A percentile compares a stretch with the other conserved stretches of the same genome.
phyloP scores from a whole-genome alignment of 2,888 invertebrate species.

The Callimorpha dominula region DNA sequence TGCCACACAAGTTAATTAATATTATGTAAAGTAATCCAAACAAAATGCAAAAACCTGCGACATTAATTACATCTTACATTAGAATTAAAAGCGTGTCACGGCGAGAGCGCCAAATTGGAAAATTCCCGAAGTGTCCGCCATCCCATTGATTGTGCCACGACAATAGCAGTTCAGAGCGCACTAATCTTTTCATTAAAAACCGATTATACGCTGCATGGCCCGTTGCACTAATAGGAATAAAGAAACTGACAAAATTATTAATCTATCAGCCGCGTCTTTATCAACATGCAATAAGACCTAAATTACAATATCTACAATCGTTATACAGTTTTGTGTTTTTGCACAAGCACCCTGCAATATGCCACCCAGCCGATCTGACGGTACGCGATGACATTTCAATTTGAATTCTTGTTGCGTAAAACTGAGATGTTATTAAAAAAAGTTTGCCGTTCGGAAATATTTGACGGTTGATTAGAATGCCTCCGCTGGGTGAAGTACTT shows the following conservation, averaged over 20 bases:
- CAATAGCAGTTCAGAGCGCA: slow-evolving; percentile 72
- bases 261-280: slow-evolving; percentile 47
- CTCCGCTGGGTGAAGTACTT: slow-evolving; percentile 30
- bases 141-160: slow-evolving; percentile 74
- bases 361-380: slow-evolving; percentile 68
- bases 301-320: slow-evolving; percentile 36
- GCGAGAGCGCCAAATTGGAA: slow-evolving; percentile 75
- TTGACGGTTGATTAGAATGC: slow-evolving; percentile 60
- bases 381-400: slow-evolving; percentile 83
- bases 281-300: slow-evolving; percentile 47
- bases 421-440: slow-evolving; percentile 72
- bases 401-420: slow-evolving; percentile 78
- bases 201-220: slow-evolving; percentile 84
- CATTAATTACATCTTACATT: slow-evolving; percentile 52
- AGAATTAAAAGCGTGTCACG: slow-evolving; percentile 61
- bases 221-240: slow-evolving; percentile 83
- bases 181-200: slow-evolving; percentile 87
- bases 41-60: slow-evolving; percentile 39
- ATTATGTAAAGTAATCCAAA: slow-evolving; percentile 22
- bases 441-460: slow-evolving; percentile 61
- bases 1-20: background rate
- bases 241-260: slow-evolving; percentile 58
- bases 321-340: slow-evolving; percentile 43
- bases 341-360: slow-evolving; percentile 71
- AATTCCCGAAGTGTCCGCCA: slow-evolving; percentile 78